Conservation (phyloP, 2,888 invertebrate genomes). For the Nomada ferruginata region DNA sequence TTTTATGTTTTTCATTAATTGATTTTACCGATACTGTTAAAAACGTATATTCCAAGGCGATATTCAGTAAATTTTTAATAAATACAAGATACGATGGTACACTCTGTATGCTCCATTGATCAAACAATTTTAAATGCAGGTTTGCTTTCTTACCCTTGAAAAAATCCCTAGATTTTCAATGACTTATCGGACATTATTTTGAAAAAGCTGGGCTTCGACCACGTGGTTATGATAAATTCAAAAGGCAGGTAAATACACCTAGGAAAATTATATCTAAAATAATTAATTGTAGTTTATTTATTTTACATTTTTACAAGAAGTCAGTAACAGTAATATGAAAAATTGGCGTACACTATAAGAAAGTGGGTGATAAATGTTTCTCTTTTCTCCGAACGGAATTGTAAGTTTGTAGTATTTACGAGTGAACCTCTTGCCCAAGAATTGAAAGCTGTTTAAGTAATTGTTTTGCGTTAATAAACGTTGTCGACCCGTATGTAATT, state of each 20-base stretch:
- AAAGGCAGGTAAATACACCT: slow-evolving; percentile 25
- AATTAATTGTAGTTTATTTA: slow-evolving; percentile 63
- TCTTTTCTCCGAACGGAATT: slow-evolving; percentile 9
- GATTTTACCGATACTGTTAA: neutral
- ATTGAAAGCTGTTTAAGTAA: slow-evolving; percentile 96
- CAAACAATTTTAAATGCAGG: slow-evolving; percentile 69
- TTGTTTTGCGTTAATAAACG: slow-evolving; percentile 96
- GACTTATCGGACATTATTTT: neutral
- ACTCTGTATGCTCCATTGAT: slow-evolving; percentile 61
- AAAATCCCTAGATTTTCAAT: slow-evolving; percentile 37
- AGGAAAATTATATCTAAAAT: slow-evolving; percentile 54
- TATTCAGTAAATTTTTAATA: slow-evolving; percentile 31
- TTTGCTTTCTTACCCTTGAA: slow-evolving; percentile 10
- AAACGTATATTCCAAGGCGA: slow-evolving; percentile 5
- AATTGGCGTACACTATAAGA: slow-evolving; percentile 36
- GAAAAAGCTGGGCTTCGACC: neutral
- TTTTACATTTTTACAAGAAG: slow-evolving; percentile 68
- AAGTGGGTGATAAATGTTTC: slow-evolving; percentile 45
- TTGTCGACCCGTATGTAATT: slow-evolving; percentile 97
- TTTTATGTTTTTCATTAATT: neutral
- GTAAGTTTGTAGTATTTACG: slow-evolving; percentile 47
- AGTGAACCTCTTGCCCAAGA: slow-evolving; percentile 89
- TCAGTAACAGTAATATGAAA: slow-evolving; percentile 46
- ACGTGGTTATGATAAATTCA: neutral
- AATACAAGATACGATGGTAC: neutral